Percentiles rank a stretch among this genome's conserved stretches.
These are phyloP conservation scores for Leptodactylus fuscus DNA, from an alignment of 2,113 vertebrate species.

Conservation along the genomic window DNA sequence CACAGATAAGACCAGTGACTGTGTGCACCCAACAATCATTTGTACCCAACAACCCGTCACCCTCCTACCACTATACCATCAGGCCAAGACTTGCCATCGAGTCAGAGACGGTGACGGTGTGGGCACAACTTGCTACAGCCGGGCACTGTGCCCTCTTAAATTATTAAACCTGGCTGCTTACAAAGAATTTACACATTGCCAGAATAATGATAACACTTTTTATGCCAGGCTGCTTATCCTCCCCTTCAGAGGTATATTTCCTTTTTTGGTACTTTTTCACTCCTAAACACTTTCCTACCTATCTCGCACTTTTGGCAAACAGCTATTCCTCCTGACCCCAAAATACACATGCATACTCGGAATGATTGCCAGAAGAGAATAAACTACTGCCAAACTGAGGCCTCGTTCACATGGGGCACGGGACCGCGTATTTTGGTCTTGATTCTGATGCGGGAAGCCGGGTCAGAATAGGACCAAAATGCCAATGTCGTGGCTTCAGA, in stretches of 20 bases:
- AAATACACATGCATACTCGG: too few species aligned
- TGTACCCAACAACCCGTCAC: neutral
- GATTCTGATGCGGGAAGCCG: too few species aligned
- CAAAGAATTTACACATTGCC: neutral
- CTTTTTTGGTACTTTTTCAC: neutral
- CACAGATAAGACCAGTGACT: constrained; percentile 38
- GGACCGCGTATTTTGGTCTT: too few species aligned
- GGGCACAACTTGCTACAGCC: neutral
- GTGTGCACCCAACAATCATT: neutral
- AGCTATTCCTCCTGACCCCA: too few species aligned
- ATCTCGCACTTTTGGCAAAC: too few species aligned
- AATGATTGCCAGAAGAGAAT: too few species aligned
- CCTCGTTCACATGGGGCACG: too few species aligned
- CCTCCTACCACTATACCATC: neutral
- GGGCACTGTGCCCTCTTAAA: constrained; percentile 5
- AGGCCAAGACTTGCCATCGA: neutral
- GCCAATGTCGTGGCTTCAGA: too few species aligned
- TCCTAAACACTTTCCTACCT: too few species aligned
- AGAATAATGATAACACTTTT: constrained; percentile 7
- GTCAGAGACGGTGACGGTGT: neutral
- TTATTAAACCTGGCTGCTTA: constrained; percentile 32
- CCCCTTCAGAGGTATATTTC: neutral
- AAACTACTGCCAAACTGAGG: too few species aligned
- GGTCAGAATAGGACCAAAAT: too few species aligned
- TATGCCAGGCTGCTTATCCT: neutral